A percentile compares a stretch with the other conserved stretches of the same genome.
phyloP scores from a whole-genome alignment of 1,140 invertebrate genomes.

The Meloidogyne floridensis region DNA sequence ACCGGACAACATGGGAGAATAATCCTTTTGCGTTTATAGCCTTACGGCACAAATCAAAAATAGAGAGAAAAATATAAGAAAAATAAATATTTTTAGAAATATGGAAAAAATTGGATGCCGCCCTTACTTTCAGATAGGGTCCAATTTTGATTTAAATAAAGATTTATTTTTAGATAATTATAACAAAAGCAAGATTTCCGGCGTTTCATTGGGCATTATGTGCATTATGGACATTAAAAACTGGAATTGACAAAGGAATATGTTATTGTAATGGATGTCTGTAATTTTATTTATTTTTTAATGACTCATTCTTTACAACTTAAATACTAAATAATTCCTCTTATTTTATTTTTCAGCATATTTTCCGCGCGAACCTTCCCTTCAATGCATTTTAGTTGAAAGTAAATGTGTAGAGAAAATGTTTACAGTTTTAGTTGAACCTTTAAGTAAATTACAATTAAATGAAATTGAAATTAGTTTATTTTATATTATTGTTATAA shows the following conservation, averaged over 20 bases:
- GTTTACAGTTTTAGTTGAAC: conserved; percentile 36
- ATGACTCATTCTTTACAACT: too few species aligned
- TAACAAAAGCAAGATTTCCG: conserved; percentile 50
- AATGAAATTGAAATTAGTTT: conserved; percentile 34
- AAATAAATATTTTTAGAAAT: too few species aligned
- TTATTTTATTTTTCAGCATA: conserved; percentile 33
- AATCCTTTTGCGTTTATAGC: too few species aligned
- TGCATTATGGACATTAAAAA: conserved; percentile 48
- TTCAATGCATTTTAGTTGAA: conserved; percentile 44
- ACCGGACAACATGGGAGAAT: neutral
- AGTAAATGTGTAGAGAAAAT: conserved; percentile 30
- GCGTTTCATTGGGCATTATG: conserved; percentile 54
- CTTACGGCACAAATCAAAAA: too few species aligned
- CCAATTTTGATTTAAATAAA: too few species aligned
- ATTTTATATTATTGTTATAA: conserved; percentile 31
- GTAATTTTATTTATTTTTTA: neutral
- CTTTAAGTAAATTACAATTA: conserved; percentile 31
- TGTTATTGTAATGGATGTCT: conserved; percentile 54
- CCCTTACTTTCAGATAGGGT: too few species aligned
- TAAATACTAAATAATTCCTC: neutral
- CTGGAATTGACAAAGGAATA: conserved; percentile 45
- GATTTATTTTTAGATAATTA: conserved; percentile 30
- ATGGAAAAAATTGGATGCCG: too few species aligned
- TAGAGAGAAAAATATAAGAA: too few species aligned
- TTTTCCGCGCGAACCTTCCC: conserved; percentile 46